Evolutionary conservation across 2,888 invertebrate species (phyloP).

Genomic region (Parnassius apollo): DNA sequence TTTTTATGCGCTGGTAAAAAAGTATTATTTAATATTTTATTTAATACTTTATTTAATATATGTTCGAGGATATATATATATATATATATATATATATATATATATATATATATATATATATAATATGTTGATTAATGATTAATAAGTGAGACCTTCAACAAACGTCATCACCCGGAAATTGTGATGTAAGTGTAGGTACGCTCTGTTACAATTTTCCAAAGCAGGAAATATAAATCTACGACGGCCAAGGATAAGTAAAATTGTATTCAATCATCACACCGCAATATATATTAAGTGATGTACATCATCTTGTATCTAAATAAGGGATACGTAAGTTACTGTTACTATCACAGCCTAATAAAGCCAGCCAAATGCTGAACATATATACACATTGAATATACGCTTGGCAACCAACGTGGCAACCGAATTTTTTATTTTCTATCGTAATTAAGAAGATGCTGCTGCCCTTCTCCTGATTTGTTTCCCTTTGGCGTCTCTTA

Average conservation of each 20-base stretch:
- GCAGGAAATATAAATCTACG: slow-evolving; percentile 67
- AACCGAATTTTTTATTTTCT: too few species aligned
- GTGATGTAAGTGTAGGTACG: slow-evolving; percentile 58
- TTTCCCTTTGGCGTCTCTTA: too few species aligned
- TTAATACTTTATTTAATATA: too few species aligned
- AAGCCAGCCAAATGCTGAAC: not conserved
- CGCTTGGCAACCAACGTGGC: too few species aligned
- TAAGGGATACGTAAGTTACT: too few species aligned
- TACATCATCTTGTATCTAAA: slow-evolving; percentile 1
- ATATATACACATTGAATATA: not conserved
- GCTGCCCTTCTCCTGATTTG: too few species aligned
- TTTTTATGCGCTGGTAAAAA: too few species aligned
- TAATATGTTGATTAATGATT: slow-evolving; percentile 45
- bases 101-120: not conserved
- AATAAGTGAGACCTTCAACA: slow-evolving; percentile 62
- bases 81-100: not conserved
- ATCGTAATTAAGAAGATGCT: too few species aligned
- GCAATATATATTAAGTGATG: slow-evolving; percentile 19
- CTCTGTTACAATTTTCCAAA: slow-evolving; percentile 74
- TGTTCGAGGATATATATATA: too few species aligned
- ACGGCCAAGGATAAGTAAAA: slow-evolving; percentile 67
- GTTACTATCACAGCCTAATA: too few species aligned
- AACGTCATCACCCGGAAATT: slow-evolving; percentile 74
- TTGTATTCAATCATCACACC: slow-evolving; percentile 48
- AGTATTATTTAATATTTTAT: too few species aligned